Evolutionary conservation across 2,113 vertebrate genomes (phyloP).

Genomic region (Nannospalax galili): DNA sequence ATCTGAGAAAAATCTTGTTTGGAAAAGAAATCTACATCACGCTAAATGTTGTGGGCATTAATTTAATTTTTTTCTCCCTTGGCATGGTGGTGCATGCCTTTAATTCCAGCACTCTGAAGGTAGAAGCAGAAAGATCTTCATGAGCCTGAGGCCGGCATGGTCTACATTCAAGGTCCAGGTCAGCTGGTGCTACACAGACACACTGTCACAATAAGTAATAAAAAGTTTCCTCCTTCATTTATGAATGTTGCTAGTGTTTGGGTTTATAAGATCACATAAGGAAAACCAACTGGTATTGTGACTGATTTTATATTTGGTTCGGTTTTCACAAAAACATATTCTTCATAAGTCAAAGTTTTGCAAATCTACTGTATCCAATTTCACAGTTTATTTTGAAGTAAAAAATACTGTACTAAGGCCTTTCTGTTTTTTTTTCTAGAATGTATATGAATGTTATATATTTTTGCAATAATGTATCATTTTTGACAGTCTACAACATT

Average conservation of each 20-base stretch:
- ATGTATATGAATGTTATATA: constrained; percentile 7
- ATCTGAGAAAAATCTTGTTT: not conserved
- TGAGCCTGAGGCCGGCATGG: too few species aligned
- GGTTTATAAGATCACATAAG: not conserved
- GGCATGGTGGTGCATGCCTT: too few species aligned
- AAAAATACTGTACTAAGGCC: not conserved
- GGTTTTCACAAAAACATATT: not conserved
- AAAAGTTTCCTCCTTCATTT: not conserved
- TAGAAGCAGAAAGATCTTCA: too few species aligned
- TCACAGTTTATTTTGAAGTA: constrained; percentile 65
- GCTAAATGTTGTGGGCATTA: too few species aligned
- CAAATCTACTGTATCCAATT: constrained; percentile 27
- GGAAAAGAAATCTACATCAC: too few species aligned
- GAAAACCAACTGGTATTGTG: not conserved
- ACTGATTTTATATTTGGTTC: not conserved
- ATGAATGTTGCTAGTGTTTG: not conserved
- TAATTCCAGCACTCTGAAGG: too few species aligned
- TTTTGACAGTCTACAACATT: constrained; percentile 53
- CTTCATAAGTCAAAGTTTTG: not conserved
- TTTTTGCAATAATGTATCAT: not conserved
- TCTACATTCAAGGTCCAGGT: too few species aligned
- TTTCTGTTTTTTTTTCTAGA: not conserved
- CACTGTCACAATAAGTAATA: not conserved
- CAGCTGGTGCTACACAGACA: not conserved
- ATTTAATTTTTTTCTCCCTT: too few species aligned